Conservation (phyloP, 2,113 vertebrate genomes). For the Prunella himalayana region DNA sequence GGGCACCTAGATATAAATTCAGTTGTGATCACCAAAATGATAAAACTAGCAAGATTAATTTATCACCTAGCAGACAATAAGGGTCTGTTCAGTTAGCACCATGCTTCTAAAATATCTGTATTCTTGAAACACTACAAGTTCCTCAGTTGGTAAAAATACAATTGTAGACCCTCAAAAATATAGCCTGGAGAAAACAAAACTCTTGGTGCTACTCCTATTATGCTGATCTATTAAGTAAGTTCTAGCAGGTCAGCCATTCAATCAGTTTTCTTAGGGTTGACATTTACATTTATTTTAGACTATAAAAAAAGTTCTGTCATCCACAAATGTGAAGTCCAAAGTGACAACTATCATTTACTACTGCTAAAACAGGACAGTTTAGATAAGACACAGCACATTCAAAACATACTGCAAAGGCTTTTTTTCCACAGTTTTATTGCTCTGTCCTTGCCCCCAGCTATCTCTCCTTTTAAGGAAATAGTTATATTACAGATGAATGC, state of each 20-base stretch:
- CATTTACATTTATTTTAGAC: not conserved
- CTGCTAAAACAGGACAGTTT: not conserved
- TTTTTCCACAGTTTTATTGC: not conserved
- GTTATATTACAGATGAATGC: constrained; percentile 36
- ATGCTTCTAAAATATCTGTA: not conserved
- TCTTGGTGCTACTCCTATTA: not conserved
- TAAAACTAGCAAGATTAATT: not conserved
- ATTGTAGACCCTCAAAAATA: not conserved
- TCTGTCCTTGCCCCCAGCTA: not conserved
- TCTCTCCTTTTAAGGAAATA: constrained; percentile 61
- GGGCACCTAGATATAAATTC: not conserved
- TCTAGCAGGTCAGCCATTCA: not conserved
- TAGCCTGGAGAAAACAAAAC: not conserved
- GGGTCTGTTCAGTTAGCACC: not conserved
- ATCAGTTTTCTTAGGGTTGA: not conserved
- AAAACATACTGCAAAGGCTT: not conserved
- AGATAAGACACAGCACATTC: not conserved
- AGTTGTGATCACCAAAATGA: not conserved
- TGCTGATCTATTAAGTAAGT: not conserved
- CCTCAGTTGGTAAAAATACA: not conserved
- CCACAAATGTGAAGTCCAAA: not conserved
- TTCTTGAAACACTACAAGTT: not conserved
- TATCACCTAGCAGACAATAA: not conserved
- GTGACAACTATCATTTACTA: not conserved
- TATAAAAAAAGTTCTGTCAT: not conserved